Evolutionary conservation across 2,797 vertebrate species (phyloP), one percentile per base, ranked within the genome.

Genomic region (Sebastes reedi): DNA sequence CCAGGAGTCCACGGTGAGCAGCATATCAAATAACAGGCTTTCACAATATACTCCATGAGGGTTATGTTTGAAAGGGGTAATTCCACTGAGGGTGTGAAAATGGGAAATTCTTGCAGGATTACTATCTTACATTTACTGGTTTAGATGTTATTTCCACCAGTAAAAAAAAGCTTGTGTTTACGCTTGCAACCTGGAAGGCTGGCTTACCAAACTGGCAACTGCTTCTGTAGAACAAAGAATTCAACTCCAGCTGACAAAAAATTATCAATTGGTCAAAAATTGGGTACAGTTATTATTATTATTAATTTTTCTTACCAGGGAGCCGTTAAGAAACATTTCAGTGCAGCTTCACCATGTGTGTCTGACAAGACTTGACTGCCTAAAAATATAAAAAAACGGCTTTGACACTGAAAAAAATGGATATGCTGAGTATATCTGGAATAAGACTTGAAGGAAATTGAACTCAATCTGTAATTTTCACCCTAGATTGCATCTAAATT

Each of bases 21-120:
- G 66, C 4, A 14, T 46, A 71, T 82, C n/a, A 74, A 12, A 72
- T 68, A 70, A 79, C 55, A 60, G 29, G 13, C 29, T 74, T 74
- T 71, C n/a, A 67, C 20, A 62, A 27, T 32, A 58, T 11, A 32
- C 25, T 64, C 22, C 42, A 59, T 9, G 13, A 78, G 69, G 50
- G 61, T 18, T 36, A 8, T 18, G 70, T 36, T 20, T 74, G 24
- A 77, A 74, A 65, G 24, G 18, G 50, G 20, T 46, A 25, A 76
- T 46, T 50, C 22, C 22, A 56, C 34, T 10, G 20, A 67, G 32
- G 52, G 56, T 55, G 50, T 50, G 20, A 72, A 59, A 59, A 60
- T 30, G 32, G 27, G 58, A 77, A 34, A 22, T 27, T 77, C 11
- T 55, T 42, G 62, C 14, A 46, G 29, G 67, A 79, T 77, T 69